Conservation (phyloP, 2,113 vertebrate genomes). For the Tachuris rubrigastra region DNA sequence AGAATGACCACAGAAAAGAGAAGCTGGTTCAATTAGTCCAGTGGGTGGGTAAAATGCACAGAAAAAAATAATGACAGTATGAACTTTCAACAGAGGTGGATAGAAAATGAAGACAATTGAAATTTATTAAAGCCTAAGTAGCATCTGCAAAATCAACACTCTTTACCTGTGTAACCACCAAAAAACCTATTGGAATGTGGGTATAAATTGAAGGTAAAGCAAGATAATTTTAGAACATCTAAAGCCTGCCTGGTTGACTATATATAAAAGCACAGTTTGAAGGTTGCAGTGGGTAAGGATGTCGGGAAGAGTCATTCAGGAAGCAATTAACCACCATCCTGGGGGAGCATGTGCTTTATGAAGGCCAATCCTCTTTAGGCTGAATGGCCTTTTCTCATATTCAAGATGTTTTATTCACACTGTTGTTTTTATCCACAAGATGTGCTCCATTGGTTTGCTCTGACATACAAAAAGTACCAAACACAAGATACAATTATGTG, state of each 20-base stretch:
- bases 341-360: background rate
- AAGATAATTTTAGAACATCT: background rate
- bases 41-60: background rate
- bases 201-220: background rate
- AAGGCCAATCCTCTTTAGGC: background rate
- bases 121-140: background rate
- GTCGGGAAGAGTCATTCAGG: background rate
- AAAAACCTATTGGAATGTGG: background rate
- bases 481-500: background rate
- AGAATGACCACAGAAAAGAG: background rate
- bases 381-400: conserved; percentile 17
- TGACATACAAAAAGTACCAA: background rate
- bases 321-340: background rate
- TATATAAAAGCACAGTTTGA: background rate
- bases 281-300: background rate
- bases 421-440: background rate
- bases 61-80: background rate
- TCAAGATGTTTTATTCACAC: background rate
- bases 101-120: background rate
- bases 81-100: background rate
- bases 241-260: background rate
- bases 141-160: background rate
- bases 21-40: background rate
- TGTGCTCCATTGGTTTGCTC: background rate
- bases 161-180: background rate